Percentiles rank a stretch among this genome's conserved stretches.
Evolutionary conservation across 2,113 vertebrate genomes (phyloP).

Genomic region (Cacatua alba): DNA sequence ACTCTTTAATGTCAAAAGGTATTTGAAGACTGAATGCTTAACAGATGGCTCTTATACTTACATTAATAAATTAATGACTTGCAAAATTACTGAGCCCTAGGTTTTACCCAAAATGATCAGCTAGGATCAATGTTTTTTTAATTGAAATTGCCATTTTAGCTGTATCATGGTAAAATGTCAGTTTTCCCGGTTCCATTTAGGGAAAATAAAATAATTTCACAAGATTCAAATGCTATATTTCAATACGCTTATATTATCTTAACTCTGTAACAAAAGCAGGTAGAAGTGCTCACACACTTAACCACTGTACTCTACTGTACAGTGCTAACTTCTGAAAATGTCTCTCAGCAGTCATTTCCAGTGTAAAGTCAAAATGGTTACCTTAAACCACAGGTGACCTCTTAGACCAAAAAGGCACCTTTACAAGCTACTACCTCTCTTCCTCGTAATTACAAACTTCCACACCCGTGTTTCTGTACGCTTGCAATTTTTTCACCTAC

Average conservation of each 20-base stretch:
- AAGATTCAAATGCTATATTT: neutral
- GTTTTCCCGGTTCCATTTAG: neutral
- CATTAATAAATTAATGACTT: neutral
- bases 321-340: neutral
- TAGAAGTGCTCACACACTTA: neutral
- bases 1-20: neutral
- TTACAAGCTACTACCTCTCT: neutral
- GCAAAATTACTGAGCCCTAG: neutral
- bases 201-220: neutral
- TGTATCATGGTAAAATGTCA: neutral
- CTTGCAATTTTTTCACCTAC: neutral
- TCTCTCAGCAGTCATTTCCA: neutral
- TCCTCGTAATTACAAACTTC: neutral
- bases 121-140: neutral
- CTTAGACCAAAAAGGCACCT: neutral
- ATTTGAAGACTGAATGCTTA: neutral
- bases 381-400: neutral
- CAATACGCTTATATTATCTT: neutral
- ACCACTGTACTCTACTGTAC: neutral
- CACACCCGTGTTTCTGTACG: rapidly evolving
- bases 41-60: neutral
- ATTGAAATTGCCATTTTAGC: neutral
- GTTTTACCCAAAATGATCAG: neutral
- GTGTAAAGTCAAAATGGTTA: neutral
- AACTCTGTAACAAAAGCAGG: neutral